phyloP scores from a whole-genome alignment of 2,797 vertebrate genomes.

The Peromyscus attwateri region DNA sequence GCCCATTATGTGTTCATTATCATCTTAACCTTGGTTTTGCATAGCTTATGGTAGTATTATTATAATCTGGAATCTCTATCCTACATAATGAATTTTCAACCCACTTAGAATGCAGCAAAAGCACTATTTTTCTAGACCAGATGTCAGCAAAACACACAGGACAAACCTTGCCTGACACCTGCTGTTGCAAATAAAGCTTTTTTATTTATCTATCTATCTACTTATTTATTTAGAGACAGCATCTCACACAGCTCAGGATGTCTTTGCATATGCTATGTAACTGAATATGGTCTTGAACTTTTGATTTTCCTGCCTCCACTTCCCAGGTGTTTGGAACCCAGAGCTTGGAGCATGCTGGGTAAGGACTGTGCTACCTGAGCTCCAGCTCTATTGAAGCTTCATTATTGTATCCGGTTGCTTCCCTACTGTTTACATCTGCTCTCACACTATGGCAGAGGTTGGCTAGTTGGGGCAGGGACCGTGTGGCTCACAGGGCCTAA shows the following conservation, averaged over 20 bases:
- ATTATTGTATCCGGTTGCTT: not conserved
- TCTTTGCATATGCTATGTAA: too few species aligned
- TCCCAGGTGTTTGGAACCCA: not conserved
- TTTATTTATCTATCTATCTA: not conserved
- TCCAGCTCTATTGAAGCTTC: not conserved
- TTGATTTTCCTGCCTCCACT: not conserved
- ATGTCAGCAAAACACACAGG: not conserved
- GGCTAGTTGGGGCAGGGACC: not conserved
- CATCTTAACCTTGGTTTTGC: slow-evolving; percentile 12
- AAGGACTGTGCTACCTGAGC: not conserved
- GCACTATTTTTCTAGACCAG: slow-evolving; percentile 32
- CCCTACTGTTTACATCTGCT: not conserved
- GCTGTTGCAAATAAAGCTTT: slow-evolving; percentile 22
- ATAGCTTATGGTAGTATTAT: not conserved
- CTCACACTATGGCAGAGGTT: not conserved
- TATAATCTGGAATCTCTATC: slow-evolving; percentile 49
- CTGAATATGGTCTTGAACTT: not conserved
- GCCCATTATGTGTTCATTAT: not conserved
- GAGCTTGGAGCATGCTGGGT: not conserved
- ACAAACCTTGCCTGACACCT: not conserved
- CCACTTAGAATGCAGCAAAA: slow-evolving; percentile 49
- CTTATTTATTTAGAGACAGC: not conserved
- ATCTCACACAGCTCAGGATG: not conserved
- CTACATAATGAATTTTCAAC: slow-evolving; percentile 11
- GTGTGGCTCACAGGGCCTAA: not conserved